Conservation (phyloP, 2,797 vertebrate species). For the Rhinella marina region DNA sequence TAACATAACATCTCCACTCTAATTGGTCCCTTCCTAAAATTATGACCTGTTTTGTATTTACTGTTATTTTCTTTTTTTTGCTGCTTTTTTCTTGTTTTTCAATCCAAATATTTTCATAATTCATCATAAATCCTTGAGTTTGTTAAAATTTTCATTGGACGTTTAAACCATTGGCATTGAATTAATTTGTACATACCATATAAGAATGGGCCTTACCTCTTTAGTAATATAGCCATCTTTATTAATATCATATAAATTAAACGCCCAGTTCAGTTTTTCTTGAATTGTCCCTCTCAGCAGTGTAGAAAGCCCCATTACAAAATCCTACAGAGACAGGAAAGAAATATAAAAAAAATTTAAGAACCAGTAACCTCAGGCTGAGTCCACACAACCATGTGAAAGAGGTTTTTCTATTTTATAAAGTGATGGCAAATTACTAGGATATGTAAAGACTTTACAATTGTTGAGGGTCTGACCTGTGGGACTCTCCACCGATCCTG, state of each 20-base stretch:
- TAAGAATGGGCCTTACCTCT: constrained; percentile 80
- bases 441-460: too few relatives aligned
- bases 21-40: background rate
- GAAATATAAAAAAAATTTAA: background rate
- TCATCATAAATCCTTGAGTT: background rate
- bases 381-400: background rate
- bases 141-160: background rate
- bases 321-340: constrained; percentile 80
- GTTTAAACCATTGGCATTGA: background rate
- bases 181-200: background rate
- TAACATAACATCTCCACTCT: background rate
- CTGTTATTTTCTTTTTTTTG: background rate
- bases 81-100: background rate
- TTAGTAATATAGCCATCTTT: constrained; percentile 99
- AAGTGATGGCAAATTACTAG: too few relatives aligned
- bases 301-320: constrained; percentile 97
- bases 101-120: background rate
- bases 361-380: background rate
- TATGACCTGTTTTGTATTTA: background rate
- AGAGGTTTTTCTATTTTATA: too few relatives aligned
- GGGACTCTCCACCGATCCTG: too few relatives aligned
- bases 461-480: too few relatives aligned
- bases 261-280: constrained; percentile 99
- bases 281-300: constrained; percentile 92
- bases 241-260: constrained; percentile 99